These are phyloP conservation scores for Mycteria americana DNA, from an alignment of 2,797 vertebrate species.

Conservation along the genomic window DNA sequence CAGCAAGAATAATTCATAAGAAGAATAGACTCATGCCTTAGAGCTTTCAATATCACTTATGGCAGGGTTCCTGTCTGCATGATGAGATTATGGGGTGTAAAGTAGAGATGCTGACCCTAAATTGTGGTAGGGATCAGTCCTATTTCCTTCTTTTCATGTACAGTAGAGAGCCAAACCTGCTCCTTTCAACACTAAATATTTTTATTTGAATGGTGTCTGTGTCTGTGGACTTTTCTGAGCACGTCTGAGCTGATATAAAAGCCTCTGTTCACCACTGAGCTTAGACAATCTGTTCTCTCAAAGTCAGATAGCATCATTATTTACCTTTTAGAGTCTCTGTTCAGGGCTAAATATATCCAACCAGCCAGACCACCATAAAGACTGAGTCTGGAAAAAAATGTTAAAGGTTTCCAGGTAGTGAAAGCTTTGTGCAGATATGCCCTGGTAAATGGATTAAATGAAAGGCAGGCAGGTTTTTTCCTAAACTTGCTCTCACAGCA, in stretches of 20 bases:
- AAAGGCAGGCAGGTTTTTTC: background rate
- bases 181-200: background rate
- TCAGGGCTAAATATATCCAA: conserved; percentile 43
- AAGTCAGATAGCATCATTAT: background rate
- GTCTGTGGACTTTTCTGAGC: background rate
- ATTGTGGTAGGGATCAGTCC: background rate
- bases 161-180: background rate
- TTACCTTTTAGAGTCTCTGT: background rate
- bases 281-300: background rate
- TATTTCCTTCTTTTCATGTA: background rate
- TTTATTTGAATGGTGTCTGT: background rate
- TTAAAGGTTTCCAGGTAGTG: background rate
- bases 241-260: background rate
- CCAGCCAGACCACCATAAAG: background rate
- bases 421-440: conserved; percentile 19
- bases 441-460: conserved; percentile 5
- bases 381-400: conserved; percentile 13
- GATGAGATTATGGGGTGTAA: background rate
- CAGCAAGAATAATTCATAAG: background rate
- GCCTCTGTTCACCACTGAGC: background rate
- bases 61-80: background rate
- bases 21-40: background rate
- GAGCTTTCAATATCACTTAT: background rate
- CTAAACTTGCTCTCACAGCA: background rate
- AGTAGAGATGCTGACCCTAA: background rate